A percentile compares a stretch with the other conserved stretches of the same genome.
phyloP scores from a whole-genome alignment of 2,113 vertebrate species.

The Dermatemys mawii region DNA sequence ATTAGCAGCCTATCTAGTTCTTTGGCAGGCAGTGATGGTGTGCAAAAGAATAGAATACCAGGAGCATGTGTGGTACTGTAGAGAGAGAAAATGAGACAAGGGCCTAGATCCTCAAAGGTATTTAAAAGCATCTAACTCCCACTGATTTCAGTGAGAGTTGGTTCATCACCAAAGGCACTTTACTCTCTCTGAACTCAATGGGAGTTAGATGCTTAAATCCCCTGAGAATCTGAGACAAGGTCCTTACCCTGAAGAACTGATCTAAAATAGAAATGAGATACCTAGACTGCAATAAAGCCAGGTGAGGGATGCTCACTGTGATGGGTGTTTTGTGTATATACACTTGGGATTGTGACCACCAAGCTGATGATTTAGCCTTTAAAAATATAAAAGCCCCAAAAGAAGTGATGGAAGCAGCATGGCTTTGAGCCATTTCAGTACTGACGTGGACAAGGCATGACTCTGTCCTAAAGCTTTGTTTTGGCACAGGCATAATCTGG shows the following conservation, averaged over 20 bases:
- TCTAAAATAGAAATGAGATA: too few species aligned
- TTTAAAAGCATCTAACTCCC: background rate
- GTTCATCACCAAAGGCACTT: background rate
- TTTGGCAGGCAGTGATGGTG: background rate
- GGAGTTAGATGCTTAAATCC: too few species aligned
- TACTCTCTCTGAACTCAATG: background rate
- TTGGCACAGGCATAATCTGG: too few species aligned
- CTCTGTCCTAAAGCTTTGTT: too few species aligned
- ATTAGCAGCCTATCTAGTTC: background rate
- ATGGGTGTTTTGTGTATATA: background rate
- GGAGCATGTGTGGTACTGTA: background rate
- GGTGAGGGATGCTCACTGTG: background rate
- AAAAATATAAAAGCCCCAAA: too few species aligned
- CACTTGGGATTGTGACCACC: background rate
- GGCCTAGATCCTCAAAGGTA: background rate
- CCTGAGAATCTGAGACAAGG: background rate
- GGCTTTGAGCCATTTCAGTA: too few species aligned
- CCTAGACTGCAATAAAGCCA: too few species aligned
- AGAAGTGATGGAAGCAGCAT: too few species aligned
- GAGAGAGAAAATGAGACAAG: background rate
- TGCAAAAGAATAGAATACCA: background rate
- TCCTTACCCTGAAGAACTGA: background rate
- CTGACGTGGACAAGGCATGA: too few species aligned
- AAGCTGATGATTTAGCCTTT: background rate
- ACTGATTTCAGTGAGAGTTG: background rate